Conservation (phyloP, 2,888 invertebrate genomes). For the Sycophila texana region DNA sequence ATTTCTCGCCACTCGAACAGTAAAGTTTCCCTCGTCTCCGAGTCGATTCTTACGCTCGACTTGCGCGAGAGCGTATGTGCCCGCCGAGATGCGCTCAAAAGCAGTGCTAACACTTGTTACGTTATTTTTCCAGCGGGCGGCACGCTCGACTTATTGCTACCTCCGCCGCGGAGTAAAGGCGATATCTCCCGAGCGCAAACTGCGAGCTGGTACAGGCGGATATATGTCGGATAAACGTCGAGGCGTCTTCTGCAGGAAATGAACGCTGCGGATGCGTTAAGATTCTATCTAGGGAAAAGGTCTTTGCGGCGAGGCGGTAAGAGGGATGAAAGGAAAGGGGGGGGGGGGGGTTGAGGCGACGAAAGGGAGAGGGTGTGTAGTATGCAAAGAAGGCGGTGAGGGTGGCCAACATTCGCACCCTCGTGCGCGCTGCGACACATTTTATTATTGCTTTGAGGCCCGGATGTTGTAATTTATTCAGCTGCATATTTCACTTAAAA, state of each 20-base stretch:
- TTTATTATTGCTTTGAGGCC: not conserved
- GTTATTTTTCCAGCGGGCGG: too few species aligned
- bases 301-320: not conserved
- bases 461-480: slow-evolving; percentile 26
- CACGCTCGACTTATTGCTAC: too few species aligned
- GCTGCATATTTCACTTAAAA: slow-evolving; percentile 30
- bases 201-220: not conserved
- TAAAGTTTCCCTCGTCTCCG: too few species aligned
- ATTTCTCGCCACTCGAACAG: too few species aligned
- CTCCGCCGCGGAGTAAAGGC: not conserved
- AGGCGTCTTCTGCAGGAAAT: slow-evolving; percentile 15
- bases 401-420: not conserved
- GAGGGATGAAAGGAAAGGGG: not conserved
- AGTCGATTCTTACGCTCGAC: too few species aligned
- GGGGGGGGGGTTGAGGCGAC: not conserved
- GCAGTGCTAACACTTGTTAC: too few species aligned
- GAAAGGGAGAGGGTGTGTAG: not conserved
- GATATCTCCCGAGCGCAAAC: slow-evolving; percentile 20
- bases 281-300: slow-evolving; percentile 17
- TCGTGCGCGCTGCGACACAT: not conserved
- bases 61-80: too few species aligned
- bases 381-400: not conserved
- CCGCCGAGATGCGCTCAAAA: too few species aligned
- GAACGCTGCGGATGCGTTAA: slow-evolving; percentile 19
- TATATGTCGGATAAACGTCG: slow-evolving; percentile 25